Conservation (phyloP, 2,797 vertebrate species). For the Caiman crocodilus region DNA sequence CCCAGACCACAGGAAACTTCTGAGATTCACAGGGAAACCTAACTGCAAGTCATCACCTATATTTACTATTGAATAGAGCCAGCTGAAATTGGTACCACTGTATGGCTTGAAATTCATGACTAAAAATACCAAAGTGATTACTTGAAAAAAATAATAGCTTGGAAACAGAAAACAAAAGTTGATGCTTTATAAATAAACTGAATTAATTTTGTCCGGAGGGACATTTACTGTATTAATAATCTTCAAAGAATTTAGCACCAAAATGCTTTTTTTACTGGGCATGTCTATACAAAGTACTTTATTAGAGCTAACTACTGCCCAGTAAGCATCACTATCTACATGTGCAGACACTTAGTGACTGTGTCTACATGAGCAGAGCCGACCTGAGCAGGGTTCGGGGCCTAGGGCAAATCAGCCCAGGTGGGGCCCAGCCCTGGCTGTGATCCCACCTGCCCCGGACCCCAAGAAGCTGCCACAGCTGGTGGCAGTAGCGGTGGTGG, state of each 20-base stretch:
- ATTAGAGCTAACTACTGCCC: background rate
- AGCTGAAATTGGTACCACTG: slow-evolving; percentile 7
- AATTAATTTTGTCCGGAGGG: slow-evolving; percentile 39
- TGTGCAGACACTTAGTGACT: no score
- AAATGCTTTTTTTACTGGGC: slow-evolving; percentile 60
- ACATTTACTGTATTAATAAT: slow-evolving; percentile 57
- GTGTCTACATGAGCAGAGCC: no score
- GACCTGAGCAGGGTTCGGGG: no score
- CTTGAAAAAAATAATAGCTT: slow-evolving; percentile 53
- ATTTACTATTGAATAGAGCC: slow-evolving; percentile 17
- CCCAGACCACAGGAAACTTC: background rate
- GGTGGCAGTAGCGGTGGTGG: no score
- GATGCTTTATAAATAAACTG: slow-evolving; percentile 37
- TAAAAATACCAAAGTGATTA: slow-evolving; percentile 53
- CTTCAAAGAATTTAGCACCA: slow-evolving; percentile 54
- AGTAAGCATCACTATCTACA: background rate
- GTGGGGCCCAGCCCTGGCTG: no score
- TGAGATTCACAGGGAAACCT: slow-evolving; percentile 1
- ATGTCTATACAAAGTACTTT: no score
- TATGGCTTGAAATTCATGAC: slow-evolving; percentile 9
- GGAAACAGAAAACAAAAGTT: slow-evolving; percentile 29
- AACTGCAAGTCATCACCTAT: slow-evolving; percentile 10
- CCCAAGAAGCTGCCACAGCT: no score
- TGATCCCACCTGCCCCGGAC: no score
- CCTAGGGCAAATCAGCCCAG: no score